Evolutionary conservation across 2,797 vertebrate genomes (phyloP).

Genomic region (Pseudochromis fuscus): DNA sequence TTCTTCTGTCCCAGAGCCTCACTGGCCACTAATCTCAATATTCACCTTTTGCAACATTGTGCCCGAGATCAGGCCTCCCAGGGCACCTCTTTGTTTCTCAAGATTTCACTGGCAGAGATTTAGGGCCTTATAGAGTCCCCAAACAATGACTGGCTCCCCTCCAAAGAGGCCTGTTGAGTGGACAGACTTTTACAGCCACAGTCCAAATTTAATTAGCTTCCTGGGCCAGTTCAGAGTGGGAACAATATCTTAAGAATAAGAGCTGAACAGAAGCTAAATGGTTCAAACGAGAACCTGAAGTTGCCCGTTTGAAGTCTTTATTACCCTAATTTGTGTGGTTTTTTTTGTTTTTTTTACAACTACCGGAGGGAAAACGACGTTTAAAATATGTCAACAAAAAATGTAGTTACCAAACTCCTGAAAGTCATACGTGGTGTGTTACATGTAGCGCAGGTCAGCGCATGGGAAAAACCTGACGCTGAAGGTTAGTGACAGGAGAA

Average conservation of each 20-base stretch:
- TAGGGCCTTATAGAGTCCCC: slow-evolving; percentile 38
- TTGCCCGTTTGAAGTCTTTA: slow-evolving; percentile 4
- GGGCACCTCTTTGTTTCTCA: slow-evolving; percentile 42
- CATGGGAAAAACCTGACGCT: slow-evolving; percentile 24
- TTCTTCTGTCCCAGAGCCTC: slow-evolving; percentile 7
- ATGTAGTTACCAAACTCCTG: neutral
- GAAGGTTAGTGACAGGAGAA: slow-evolving; percentile 53
- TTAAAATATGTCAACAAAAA: neutral
- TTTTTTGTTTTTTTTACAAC: neutral
- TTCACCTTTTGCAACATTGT: slow-evolving; percentile 49
- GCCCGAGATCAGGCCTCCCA: slow-evolving; percentile 30
- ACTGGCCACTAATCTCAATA: slow-evolving; percentile 43
- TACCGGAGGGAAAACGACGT: neutral
- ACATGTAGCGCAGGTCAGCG: neutral
- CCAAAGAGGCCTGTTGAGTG: slow-evolving; percentile 65
- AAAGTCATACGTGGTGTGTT: neutral
- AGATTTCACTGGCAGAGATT: slow-evolving; percentile 46
- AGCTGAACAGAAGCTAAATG: slow-evolving; percentile 37
- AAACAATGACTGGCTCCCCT: slow-evolving; percentile 70
- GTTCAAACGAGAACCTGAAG: slow-evolving; percentile 16
- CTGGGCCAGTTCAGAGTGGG: slow-evolving; percentile 36
- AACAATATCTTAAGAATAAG: slow-evolving; percentile 47
- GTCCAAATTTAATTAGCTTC: slow-evolving; percentile 68
- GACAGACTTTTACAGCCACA: slow-evolving; percentile 52
- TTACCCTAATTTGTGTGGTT: neutral